A percentile compares a stretch with the other conserved stretches of the same genome.
These are phyloP conservation scores for Lithobius niger DNA, from an alignment of 1,140 invertebrate species.

Conservation along the genomic window DNA sequence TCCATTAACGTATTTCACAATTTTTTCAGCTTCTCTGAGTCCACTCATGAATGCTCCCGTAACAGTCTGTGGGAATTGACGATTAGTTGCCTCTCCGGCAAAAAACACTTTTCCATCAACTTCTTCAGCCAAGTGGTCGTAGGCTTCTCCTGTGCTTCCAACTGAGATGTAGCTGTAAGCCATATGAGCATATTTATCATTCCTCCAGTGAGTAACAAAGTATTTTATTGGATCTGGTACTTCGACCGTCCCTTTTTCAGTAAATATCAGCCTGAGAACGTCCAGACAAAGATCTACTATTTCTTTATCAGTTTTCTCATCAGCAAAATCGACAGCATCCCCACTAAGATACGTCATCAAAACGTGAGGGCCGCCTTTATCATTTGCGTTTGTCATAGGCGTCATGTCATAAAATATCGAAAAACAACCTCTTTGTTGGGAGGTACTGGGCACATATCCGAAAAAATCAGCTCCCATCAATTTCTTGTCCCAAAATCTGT, in stretches of 20 bases:
- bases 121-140: constrained; percentile 30
- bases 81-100: constrained; percentile 36
- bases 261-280: background rate
- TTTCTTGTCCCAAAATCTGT: constrained; percentile 31
- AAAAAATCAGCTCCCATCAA: constrained; percentile 28
- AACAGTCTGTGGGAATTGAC: constrained; percentile 34
- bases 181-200: constrained; percentile 29
- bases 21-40: constrained; percentile 32
- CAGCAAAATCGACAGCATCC: background rate
- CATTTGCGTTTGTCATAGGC: too few relatives aligned
- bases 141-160: constrained; percentile 26
- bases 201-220: constrained; percentile 35
- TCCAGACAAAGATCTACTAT: background rate
- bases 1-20: too few relatives aligned
- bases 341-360: background rate
- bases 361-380: too few relatives aligned
- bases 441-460: constrained; percentile 28
- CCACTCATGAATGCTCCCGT: constrained; percentile 37
- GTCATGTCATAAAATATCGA: constrained; percentile 35
- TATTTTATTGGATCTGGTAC: constrained; percentile 30
- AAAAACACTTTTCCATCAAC: constrained; percentile 34
- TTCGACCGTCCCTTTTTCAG: constrained; percentile 1
- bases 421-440: constrained; percentile 28
- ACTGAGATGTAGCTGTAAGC: constrained; percentile 36
- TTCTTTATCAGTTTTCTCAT: background rate